These are phyloP conservation scores for Pachypanchax playfairii DNA, from an alignment of 2,113 vertebrate species.

Conservation along the genomic window DNA sequence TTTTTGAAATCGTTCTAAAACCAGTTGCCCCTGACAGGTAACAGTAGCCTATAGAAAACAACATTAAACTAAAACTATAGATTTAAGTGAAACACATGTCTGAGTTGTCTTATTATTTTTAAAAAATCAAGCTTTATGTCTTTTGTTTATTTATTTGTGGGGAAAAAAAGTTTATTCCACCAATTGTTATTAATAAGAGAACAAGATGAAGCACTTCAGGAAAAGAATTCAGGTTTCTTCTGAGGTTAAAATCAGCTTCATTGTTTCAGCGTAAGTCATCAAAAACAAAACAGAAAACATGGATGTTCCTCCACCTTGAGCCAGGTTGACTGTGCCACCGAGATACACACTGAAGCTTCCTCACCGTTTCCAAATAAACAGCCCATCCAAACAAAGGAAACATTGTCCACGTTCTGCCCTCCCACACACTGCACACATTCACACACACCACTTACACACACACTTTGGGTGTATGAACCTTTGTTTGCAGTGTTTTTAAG, in stretches of 20 bases:
- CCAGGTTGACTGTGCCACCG: conserved; percentile 45
- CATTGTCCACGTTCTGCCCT: conserved; percentile 40
- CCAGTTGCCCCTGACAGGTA: conserved; percentile 16
- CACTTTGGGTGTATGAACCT: conserved; percentile 58
- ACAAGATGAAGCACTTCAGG: conserved; percentile 49
- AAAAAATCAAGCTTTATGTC: conserved; percentile 1
- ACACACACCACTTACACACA: conserved; percentile 6
- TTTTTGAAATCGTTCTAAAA: conserved; percentile 15
- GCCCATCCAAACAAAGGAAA: conserved; percentile 79
- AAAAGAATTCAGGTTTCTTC: conserved; percentile 45
- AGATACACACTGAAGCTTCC: conserved; percentile 62
- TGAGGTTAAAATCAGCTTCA: conserved; percentile 24
- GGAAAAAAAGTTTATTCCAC: conserved; percentile 39
- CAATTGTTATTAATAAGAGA: conserved; percentile 39
- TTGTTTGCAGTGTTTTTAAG: conserved; percentile 76
- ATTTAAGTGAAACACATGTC: no score
- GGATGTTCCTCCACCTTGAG: conserved; percentile 69
- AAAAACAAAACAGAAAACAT: conserved; percentile 46
- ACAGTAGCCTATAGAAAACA: no score
- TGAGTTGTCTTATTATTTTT: not conserved
- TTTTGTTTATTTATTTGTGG: conserved; percentile 22
- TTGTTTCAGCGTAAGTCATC: conserved; percentile 51
- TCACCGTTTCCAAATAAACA: conserved; percentile 73
- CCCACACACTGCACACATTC: conserved; percentile 4
- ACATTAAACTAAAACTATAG: no score